Percentiles rank a stretch among this genome's conserved stretches.
Conservation (phyloP, 2,888 invertebrate species). For the Anthophora plumipes region DNA sequence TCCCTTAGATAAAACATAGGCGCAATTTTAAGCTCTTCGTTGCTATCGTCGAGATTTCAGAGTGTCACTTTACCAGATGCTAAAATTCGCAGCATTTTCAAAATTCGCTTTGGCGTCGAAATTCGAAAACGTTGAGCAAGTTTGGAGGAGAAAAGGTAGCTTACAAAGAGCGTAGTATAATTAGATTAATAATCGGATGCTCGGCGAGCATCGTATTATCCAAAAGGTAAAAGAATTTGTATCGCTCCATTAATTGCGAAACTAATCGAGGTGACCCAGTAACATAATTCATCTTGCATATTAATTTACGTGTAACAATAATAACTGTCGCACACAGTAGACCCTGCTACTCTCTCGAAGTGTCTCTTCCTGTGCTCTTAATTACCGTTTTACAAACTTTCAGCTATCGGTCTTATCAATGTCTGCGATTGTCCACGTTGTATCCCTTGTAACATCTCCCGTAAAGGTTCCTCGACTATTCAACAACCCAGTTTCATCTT, state of each 20-base stretch:
- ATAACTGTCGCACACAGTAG: neutral
- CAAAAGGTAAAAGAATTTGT: neutral
- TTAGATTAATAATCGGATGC: neutral
- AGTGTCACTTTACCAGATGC: no score
- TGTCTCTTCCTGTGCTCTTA: neutral
- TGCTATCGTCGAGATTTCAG: no score
- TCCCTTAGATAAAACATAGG: no score
- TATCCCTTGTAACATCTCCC: conserved; percentile 4
- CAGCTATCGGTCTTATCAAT: conserved; percentile 1
- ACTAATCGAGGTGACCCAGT: neutral
- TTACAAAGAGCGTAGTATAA: neutral
- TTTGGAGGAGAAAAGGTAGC: neutral
- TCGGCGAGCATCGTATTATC: neutral
- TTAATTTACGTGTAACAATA: conserved; percentile 4
- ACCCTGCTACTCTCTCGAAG: neutral
- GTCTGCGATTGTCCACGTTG: neutral
- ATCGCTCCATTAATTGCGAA: conserved; percentile 4
- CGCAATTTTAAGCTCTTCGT: no score
- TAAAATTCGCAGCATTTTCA: no score
- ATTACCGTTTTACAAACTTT: conserved; percentile 15
- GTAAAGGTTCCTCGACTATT: neutral
- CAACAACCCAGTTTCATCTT: neutral
- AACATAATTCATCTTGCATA: neutral
- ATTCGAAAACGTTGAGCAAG: neutral
- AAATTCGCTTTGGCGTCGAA: no score